phyloP scores from a whole-genome alignment of 2,888 invertebrate species.

The Acheta domesticus region DNA sequence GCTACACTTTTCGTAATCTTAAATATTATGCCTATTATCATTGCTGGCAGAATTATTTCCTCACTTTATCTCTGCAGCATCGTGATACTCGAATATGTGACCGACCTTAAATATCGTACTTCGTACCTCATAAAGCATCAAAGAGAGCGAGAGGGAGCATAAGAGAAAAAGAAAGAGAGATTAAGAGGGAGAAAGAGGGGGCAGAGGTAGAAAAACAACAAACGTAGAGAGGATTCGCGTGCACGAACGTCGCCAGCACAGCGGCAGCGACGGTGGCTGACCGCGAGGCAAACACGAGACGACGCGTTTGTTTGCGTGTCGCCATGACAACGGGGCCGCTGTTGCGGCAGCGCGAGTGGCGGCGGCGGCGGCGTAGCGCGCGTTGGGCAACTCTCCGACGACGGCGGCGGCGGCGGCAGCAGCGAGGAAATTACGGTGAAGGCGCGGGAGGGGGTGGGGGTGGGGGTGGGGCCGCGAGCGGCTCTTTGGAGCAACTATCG shows the following conservation, averaged over 20 bases:
- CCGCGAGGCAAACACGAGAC: background rate
- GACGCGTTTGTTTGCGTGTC: slow-evolving; percentile 18
- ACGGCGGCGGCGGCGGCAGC: background rate
- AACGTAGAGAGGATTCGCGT: background rate
- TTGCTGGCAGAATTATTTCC: no score
- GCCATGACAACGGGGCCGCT: slow-evolving; percentile 1
- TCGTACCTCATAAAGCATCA: background rate
- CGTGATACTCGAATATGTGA: no score
- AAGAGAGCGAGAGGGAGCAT: background rate
- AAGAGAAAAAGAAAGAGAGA: background rate
- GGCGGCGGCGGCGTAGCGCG: background rate
- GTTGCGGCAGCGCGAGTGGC: background rate
- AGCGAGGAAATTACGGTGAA: background rate
- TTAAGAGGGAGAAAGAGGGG: background rate
- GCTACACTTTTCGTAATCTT: no score
- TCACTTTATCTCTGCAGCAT: no score
- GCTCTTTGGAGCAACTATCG: background rate
- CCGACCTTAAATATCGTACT: no score
- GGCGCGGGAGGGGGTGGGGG: background rate
- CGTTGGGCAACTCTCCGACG: background rate
- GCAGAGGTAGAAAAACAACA: background rate
- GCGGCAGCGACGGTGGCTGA: background rate
- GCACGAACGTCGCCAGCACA: background rate
- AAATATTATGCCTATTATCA: no score
- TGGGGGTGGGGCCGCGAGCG: background rate